Conservation (phyloP, 2,113 vertebrate genomes). For the Carassius auratus region DNA sequence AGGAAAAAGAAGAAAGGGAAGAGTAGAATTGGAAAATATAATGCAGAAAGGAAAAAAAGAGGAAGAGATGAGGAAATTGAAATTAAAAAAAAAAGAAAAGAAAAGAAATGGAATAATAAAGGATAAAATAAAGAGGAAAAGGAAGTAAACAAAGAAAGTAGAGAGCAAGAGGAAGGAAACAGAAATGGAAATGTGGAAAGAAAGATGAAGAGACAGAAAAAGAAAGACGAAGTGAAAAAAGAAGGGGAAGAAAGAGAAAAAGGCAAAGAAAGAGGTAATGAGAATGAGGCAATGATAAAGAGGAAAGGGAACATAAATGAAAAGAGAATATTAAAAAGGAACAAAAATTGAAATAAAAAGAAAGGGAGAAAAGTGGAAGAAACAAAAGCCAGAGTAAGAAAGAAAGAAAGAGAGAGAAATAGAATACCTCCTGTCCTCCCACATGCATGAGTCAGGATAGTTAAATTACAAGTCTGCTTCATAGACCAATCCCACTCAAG, state of each 20-base stretch:
- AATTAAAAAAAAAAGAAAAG: no score
- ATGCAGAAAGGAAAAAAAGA: no score
- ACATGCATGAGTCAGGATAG: conserved; percentile 25
- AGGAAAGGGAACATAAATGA: no score
- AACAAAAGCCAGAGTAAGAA: not conserved
- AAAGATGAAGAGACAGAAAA: not conserved
- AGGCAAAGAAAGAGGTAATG: no score
- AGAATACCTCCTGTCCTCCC: conserved; percentile 30
- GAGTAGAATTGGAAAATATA: no score
- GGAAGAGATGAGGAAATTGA: no score
- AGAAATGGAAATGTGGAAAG: not conserved
- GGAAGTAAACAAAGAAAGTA: not conserved
- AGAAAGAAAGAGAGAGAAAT: not conserved
- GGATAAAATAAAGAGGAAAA: not conserved
- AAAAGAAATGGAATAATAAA: not conserved
- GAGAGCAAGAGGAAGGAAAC: not conserved
- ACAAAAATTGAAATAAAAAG: not conserved
- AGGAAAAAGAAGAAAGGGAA: no score
- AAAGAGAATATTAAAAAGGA: not conserved
- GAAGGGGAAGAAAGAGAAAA: no score
- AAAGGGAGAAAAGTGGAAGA: not conserved
- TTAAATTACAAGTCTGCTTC: not conserved
- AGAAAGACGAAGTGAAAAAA: no score
- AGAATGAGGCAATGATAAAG: no score
- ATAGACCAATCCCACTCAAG: not conserved